Evolutionary conservation across 2,797 vertebrate genomes (phyloP), one percentile per base, ranked within the genome.

Genomic region (Melanotaenia maccullochi): DNA sequence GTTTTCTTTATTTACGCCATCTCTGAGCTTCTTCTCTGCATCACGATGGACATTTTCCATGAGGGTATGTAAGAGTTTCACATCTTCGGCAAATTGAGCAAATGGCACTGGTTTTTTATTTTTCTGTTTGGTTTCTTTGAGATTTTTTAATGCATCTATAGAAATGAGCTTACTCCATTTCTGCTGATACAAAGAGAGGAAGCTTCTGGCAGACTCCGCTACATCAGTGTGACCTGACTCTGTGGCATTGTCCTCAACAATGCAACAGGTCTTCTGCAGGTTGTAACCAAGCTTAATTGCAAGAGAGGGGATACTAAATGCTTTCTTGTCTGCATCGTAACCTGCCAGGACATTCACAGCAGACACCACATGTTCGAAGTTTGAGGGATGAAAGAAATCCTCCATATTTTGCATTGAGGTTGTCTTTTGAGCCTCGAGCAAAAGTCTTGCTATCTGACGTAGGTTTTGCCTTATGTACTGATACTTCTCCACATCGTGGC

Each of bases 201-300:
- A 92, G 8, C 32, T 70, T 4, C 22, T 62, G 0, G 89, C 89
- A 0, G 83, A 74, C 56, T 90, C 66, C 0, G 78, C 82, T 52
- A 30, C n/a, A 11, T 25, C 9, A 0, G 38, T 24, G 35, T 91
- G 75, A 0, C 87, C 85, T 0, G 20, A 1, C 44, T 77, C 51
- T 1, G 35, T 9, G 0, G 91, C 91, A 0, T 87, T 89, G 0
- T 1, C 32, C 65, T 90, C 72, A 0, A 88, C 84, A 1, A 92
- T 87, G 1, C 4, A 1, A 12, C 91, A 91, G 56, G 76, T 57
- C 76, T 91, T 91, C 80, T 90, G 87, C 0, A 92, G 76, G 60
- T 73, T 42, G 84, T 88, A 85, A 11, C 90, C 91, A 0, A 92
- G 76, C 78, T 89, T 91, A 51, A 90, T 35, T 2, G 91, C 90